phyloP scores from a whole-genome alignment of 2,113 vertebrate species.

The Hyaena hyaena region DNA sequence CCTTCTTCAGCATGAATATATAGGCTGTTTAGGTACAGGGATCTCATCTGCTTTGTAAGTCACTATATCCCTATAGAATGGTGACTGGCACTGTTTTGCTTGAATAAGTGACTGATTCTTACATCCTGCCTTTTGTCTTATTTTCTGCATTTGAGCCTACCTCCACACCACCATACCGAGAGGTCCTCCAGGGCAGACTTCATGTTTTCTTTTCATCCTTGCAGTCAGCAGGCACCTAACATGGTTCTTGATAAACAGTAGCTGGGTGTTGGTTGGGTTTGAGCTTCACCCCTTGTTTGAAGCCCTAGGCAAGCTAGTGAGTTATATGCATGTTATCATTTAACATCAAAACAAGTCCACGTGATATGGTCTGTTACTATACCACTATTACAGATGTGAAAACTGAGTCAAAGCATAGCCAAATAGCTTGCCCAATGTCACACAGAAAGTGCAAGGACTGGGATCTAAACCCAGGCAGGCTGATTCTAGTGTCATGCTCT shows the following conservation, averaged over 20 bases:
- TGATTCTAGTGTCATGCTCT: background rate
- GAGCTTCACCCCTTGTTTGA: background rate
- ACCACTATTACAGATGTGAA: background rate
- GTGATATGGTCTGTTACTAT: background rate
- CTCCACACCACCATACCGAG: background rate
- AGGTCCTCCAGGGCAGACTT: background rate
- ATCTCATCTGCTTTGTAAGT: background rate
- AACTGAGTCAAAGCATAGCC: background rate
- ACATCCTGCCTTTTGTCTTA: background rate
- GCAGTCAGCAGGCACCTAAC: background rate
- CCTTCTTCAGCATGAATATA: background rate
- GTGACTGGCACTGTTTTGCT: background rate
- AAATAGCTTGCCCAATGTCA: background rate
- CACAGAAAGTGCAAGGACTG: background rate
- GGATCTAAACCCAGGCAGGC: background rate
- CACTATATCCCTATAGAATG: background rate
- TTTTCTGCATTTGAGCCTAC: background rate
- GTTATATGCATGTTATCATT: background rate
- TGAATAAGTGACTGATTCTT: background rate
- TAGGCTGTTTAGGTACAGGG: background rate
- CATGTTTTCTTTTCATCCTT: background rate
- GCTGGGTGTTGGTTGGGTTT: background rate
- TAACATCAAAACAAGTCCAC: background rate
- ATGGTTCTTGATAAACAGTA: background rate
- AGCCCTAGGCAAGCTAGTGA: background rate